These are phyloP conservation scores for Poeciliopsis retropinna DNA, from an alignment of 2,113 vertebrate species.

Conservation along the genomic window DNA sequence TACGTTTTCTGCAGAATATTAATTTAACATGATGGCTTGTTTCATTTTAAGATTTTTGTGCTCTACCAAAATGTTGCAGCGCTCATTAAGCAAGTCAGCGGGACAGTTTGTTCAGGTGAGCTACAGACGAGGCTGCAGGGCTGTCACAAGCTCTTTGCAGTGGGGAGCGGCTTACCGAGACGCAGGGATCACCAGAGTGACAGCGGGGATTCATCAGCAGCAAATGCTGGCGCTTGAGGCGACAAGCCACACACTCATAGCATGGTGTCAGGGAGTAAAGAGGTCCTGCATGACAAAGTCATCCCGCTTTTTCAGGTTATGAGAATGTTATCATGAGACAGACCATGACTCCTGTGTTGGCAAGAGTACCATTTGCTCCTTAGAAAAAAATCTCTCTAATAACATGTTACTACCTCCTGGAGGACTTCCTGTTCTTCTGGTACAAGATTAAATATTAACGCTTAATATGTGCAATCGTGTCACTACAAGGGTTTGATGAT, in stretches of 20 bases:
- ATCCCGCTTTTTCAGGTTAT: slow-evolving; percentile 15
- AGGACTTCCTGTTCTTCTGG: neutral
- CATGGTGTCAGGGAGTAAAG: slow-evolving; percentile 32
- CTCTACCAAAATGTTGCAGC: neutral
- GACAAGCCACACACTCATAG: slow-evolving; percentile 44
- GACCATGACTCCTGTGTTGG: slow-evolving; percentile 25
- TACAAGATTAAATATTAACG: neutral
- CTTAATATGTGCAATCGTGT: neutral
- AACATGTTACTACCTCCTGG: neutral
- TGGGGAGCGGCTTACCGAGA: slow-evolving; percentile 27
- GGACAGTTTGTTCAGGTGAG: slow-evolving; percentile 50
- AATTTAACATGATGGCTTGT: neutral
- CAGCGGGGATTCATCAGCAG: slow-evolving; percentile 39
- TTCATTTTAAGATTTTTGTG: neutral
- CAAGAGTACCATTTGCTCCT: slow-evolving; percentile 10
- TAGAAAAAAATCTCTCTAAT: neutral
- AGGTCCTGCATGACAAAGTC: slow-evolving; percentile 38
- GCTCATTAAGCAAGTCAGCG: slow-evolving; percentile 13
- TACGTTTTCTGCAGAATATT: neutral
- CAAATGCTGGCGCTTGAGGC: slow-evolving; percentile 38
- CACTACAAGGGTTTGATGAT: neutral
- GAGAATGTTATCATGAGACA: slow-evolving; percentile 56
- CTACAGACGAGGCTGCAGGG: slow-evolving; percentile 18
- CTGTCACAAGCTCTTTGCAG: slow-evolving; percentile 53
- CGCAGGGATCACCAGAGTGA: slow-evolving; percentile 39